These are phyloP conservation scores for Rhopalosiphum maidis DNA, from an alignment of 1,140 invertebrate genomes.

Conservation along the genomic window DNA sequence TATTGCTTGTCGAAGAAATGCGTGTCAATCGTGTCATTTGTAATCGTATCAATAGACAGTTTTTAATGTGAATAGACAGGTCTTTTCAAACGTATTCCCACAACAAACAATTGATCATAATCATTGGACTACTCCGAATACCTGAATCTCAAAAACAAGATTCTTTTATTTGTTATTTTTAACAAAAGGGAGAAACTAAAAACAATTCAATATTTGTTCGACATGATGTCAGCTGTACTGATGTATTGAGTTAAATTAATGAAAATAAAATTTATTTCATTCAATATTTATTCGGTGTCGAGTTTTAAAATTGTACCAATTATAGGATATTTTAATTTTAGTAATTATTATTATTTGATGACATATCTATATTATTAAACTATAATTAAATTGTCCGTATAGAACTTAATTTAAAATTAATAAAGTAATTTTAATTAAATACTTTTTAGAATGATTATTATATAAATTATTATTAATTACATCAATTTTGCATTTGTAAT, in stretches of 20 bases:
- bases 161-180: neutral
- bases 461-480: too few species aligned
- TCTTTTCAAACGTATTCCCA: neutral
- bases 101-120: neutral
- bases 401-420: too few species aligned
- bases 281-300: too few species aligned
- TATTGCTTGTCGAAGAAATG: neutral
- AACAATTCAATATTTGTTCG: neutral
- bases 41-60: conserved; percentile 1
- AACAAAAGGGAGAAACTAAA: neutral
- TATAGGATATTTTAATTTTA: neutral
- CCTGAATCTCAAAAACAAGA: neutral
- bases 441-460: too few species aligned
- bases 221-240: neutral
- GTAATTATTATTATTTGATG: too few species aligned
- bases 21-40: neutral
- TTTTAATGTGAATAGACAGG: neutral
- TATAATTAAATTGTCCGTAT: too few species aligned
- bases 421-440: too few species aligned
- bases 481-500: too few species aligned
- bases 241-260: neutral
- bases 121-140: neutral
- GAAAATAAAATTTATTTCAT: too few species aligned
- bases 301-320: neutral
- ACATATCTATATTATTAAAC: too few species aligned